These are phyloP conservation scores for Priocnemis perturbator DNA, from an alignment of 2,888 invertebrate species.

Conservation along the genomic window DNA sequence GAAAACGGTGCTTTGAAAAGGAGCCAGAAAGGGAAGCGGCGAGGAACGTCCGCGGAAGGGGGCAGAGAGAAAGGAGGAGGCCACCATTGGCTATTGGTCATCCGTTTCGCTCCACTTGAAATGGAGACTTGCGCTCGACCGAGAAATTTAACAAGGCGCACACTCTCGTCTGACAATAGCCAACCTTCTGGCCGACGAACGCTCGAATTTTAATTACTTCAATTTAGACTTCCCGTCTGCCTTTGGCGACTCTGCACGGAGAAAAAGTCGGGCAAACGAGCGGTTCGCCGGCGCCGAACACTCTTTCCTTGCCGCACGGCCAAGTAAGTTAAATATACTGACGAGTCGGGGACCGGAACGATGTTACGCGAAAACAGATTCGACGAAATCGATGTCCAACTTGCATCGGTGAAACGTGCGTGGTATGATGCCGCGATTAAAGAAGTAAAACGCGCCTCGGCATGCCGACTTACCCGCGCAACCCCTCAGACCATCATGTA, in stretches of 20 bases:
- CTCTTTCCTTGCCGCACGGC: conserved; percentile 5
- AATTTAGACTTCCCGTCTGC: conserved; percentile 48
- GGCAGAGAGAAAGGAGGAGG: conserved; percentile 27
- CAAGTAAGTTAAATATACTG: too few species aligned
- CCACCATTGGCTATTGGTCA: conserved; percentile 54
- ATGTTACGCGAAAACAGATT: too few species aligned
- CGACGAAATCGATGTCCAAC: too few species aligned
- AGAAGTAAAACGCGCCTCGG: too few species aligned
- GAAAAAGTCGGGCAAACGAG: conserved; percentile 13
- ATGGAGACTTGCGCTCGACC: conserved; percentile 60
- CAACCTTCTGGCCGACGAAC: conserved; percentile 48
- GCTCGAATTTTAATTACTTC: conserved; percentile 65
- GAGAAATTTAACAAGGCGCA: conserved; percentile 67
- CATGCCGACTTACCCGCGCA: too few species aligned
- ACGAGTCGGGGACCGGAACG: too few species aligned
- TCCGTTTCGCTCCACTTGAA: conserved; percentile 64
- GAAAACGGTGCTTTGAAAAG: conserved; percentile 19
- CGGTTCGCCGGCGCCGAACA: background rate
- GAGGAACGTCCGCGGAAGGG: conserved; percentile 1
- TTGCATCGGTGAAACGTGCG: too few species aligned
- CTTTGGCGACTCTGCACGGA: too few species aligned
- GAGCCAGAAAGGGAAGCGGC: conserved; percentile 17
- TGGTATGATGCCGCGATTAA: too few species aligned
- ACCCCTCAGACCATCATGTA: conserved; percentile 28
- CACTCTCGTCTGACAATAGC: conserved; percentile 53